Evolutionary conservation across 2,888 invertebrate species (phyloP), one percentile per base, ranked within the genome.

Genomic region (Hyposoter didymator): DNA sequence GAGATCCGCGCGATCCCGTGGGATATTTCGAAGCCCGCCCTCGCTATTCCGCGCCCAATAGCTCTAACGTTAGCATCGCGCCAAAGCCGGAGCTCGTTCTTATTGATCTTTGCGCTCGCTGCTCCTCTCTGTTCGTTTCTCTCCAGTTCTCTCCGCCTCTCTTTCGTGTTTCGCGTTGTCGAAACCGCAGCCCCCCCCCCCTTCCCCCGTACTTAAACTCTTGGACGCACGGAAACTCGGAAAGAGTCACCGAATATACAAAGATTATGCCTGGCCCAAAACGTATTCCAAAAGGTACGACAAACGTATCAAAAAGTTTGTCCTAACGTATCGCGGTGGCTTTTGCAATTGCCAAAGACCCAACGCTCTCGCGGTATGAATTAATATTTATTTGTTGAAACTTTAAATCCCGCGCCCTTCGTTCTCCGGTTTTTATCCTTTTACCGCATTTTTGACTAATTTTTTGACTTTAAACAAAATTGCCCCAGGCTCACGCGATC

Each of bases 51-150:
- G 86, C 62, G 86, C 67, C 88, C 83, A 87, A 87, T 85, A 85
- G 86, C 72, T 74, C 82, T 74, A 87, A 84, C 87, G 86, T 78
- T 73, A 73, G 69, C 84, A 67, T 80, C 88, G 86, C 88, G 87
- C 87, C 84, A 87, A 84, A 84, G 84, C 85, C 82, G 59, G 62
- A 87, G 87, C 82, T 87, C 87, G 88, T 89, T 89, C 88, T 89
- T 90, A 90, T 90, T 90, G 90, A 90, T 90, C 89, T 89, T 88
- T 85, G 84, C 83, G 87, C 84, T 87, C 28, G 78, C 83, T 85
- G 76, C 83, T 85, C 79, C 45, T 79, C 69, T 83, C 59, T 67
- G 66, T 47, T 59, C 14, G 39, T 35, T 35, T 78, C 78, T 78
- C 76, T 76, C 49, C 66, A 39, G 8, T 49, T 47, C 19, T 76